These are phyloP conservation scores for Sisor rabdophorus DNA, from an alignment of 2,113 vertebrate species.

Conservation along the genomic window DNA sequence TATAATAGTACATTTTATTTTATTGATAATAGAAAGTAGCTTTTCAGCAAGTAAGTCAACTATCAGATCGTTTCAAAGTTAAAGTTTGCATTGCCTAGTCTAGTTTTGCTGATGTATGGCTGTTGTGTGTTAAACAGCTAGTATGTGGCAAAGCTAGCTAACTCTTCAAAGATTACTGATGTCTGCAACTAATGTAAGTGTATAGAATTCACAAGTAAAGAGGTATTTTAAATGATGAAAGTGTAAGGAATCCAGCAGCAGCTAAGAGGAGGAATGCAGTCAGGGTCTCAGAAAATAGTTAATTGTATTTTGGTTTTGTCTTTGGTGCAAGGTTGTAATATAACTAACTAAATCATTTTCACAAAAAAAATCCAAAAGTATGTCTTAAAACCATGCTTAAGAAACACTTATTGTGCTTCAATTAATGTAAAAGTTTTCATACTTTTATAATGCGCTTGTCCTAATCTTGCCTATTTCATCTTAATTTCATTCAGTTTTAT, in stretches of 20 bases:
- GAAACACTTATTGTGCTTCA: too few species aligned
- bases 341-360: neutral
- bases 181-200: slow-evolving; percentile 8
- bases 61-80: too few species aligned
- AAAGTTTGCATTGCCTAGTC: neutral
- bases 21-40: too few species aligned
- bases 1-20: too few species aligned
- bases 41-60: too few species aligned
- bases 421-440: too few species aligned
- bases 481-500: neutral
- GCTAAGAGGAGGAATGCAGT: neutral
- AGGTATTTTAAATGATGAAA: too few species aligned
- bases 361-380: neutral
- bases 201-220: neutral
- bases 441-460: neutral
- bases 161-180: neutral
- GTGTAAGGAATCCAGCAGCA: slow-evolving; percentile 3
- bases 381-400: neutral
- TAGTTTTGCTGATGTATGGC: neutral
- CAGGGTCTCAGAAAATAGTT: neutral
- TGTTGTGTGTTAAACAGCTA: slow-evolving; percentile 2
- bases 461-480: too few species aligned
- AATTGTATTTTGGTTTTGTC: neutral
- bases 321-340: neutral
- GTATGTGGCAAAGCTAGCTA: slow-evolving; percentile 1